Conservation (phyloP, 1,140 invertebrate genomes). For the Drosophila sulfurigaster region DNA sequence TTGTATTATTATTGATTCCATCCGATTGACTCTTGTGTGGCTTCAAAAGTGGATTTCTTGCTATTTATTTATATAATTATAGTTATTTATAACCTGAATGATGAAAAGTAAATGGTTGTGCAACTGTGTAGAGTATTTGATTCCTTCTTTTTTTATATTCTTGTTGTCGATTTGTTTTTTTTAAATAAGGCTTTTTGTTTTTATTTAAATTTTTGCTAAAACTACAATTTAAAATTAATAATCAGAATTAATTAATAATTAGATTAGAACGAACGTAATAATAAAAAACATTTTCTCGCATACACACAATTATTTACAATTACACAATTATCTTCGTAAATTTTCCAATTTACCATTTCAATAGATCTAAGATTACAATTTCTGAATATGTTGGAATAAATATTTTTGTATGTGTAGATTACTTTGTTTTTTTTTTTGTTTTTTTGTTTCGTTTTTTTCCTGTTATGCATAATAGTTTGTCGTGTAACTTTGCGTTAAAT, state of each 20-base stretch:
- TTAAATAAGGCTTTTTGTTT: constrained; percentile 81
- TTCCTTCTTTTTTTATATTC: constrained; percentile 24
- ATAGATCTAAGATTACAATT: constrained; percentile 59
- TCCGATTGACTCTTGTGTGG: constrained; percentile 1
- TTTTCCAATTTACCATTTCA: constrained; percentile 54
- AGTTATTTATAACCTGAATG: constrained; percentile 39
- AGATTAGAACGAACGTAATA: constrained; percentile 74
- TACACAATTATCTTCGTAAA: constrained; percentile 63
- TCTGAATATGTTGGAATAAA: constrained; percentile 70
- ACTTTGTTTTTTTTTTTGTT: neutral
- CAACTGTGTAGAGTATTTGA: constrained; percentile 25
- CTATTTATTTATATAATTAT: constrained; percentile 27
- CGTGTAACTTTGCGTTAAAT: constrained; percentile 20
- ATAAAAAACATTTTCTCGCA: constrained; percentile 77
- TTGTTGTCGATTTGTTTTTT: constrained; percentile 52
- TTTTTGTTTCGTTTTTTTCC: constrained; percentile 21
- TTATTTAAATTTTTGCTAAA: constrained; percentile 83
- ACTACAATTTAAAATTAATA: constrained; percentile 83
- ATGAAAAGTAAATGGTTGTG: constrained; percentile 47
- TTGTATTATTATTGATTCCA: neutral
- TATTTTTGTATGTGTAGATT: constrained; percentile 56
- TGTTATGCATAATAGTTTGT: constrained; percentile 39
- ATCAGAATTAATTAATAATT: constrained; percentile 80
- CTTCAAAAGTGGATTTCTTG: constrained; percentile 11
- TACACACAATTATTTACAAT: constrained; percentile 69